Conservation (phyloP, 1,140 invertebrate species). For the Drosophila bipectinata region DNA sequence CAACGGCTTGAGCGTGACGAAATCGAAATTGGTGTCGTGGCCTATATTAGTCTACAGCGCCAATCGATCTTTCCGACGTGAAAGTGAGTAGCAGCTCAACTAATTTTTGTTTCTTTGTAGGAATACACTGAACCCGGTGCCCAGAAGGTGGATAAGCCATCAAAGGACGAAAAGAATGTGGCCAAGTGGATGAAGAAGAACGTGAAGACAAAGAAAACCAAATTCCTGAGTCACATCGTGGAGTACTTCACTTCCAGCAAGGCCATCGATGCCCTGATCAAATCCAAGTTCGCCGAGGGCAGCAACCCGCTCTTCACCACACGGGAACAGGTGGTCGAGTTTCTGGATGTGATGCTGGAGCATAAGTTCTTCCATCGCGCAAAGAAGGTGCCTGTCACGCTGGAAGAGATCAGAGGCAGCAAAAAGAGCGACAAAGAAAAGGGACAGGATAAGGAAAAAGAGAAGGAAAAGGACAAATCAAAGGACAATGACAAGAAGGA, state of each 20-base stretch:
- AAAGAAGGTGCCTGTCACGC: conserved; percentile 92
- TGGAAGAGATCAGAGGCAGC: conserved; percentile 87
- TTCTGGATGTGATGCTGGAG: conserved; percentile 92
- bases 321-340: conserved; percentile 91
- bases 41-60: conserved; percentile 43
- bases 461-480: conserved; percentile 83
- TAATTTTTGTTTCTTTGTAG: conserved; percentile 39
- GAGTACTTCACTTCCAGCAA: conserved; percentile 96
- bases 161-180: conserved; percentile 96
- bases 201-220: conserved; percentile 96
- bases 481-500: conserved; percentile 52
- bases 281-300: conserved; percentile 95
- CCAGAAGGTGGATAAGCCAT: conserved; percentile 89
- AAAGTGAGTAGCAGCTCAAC: conserved; percentile 11
- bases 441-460: conserved; percentile 38
- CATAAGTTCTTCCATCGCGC: conserved; percentile 98
- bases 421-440: conserved; percentile 80
- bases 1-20: conserved; percentile 47
- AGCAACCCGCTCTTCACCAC: conserved; percentile 92
- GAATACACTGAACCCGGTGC: conserved; percentile 83
- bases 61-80: conserved; percentile 11
- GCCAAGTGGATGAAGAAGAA: conserved; percentile 97
- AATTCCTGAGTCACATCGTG: conserved; percentile 97
- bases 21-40: conserved; percentile 68
- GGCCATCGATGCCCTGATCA: conserved; percentile 95